Base-by-base conservation (phyloP, 2,797 vertebrate species). In the Notolabrus celidotus region DNA sequence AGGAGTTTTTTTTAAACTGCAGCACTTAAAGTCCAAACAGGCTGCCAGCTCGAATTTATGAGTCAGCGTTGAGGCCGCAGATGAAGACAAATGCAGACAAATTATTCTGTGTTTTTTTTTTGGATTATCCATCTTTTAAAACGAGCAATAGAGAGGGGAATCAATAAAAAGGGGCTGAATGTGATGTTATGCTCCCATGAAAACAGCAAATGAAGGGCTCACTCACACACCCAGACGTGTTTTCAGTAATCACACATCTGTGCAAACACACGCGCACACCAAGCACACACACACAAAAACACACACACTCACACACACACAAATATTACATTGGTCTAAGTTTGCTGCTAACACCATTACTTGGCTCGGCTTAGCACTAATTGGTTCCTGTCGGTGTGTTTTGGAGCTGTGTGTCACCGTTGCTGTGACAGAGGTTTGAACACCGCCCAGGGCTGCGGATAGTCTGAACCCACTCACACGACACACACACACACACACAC, bases 321-420 rank as follows among this genome's bases (percentile, higher is more conserved):
- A 67, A 38, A 67, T 61, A 76, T 68, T 67, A 70, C 62, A 61
- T 42, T 60, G 38, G 51, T 78, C 70, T 62, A 38, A 53, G 59
- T 82, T 82, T 76, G 70, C 81, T 90, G 82, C 79, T 90, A 85
- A 92, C 67, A 59, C 74, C 73, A 89, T 92, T 84, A 92, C 74
- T 84, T 88, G 82, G 77, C 78, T 84, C 77, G 83, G 91, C 82
- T 92, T 91, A 88, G 54, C 10, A 43, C 63, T 93, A 92, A 94
- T 93, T 88, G 88, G 86, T 91, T 93, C 88, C 87, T 88, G 84
- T 82, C 78, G 56, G 38, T 80, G 67, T 76, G 61, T 82, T 36
- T 36, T 72, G 51, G 62, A 83, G 82, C 83, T 82, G 59, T 80
- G 58, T 87, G 87, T 91, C 90, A 88, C 84, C 63, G 34, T 69